A percentile compares a stretch with the other conserved stretches of the same genome.
These are phyloP conservation scores for Dolichotis patagonum DNA, from an alignment of 2,113 vertebrate genomes.

Conservation along the genomic window DNA sequence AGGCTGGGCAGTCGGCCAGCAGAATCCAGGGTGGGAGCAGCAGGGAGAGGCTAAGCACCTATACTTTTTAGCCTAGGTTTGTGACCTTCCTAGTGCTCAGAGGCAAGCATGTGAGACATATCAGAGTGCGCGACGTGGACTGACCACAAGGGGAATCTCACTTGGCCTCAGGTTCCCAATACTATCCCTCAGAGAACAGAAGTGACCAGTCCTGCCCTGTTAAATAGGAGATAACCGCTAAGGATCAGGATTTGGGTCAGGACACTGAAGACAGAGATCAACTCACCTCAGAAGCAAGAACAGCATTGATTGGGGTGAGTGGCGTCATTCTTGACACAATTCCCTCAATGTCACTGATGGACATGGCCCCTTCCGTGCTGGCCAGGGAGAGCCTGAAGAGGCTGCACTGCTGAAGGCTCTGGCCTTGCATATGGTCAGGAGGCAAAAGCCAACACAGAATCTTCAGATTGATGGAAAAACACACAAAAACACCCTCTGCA, in stretches of 20 bases:
- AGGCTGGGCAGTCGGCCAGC: background rate
- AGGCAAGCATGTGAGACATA: background rate
- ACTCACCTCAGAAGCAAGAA: constrained; percentile 67
- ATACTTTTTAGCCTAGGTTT: background rate
- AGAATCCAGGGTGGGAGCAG: background rate
- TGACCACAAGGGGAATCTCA: background rate
- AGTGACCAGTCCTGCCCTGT: background rate
- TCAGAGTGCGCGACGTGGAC: background rate
- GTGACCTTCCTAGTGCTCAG: background rate
- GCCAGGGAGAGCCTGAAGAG: background rate
- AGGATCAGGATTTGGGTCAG: constrained; percentile 60
- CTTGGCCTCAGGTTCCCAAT: background rate
- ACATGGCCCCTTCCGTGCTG: background rate
- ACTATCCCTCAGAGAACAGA: background rate
- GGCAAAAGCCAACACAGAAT: background rate
- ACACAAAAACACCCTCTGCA: background rate
- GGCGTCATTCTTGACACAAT: background rate
- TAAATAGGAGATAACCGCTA: constrained; percentile 21
- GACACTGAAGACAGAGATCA: constrained; percentile 31
- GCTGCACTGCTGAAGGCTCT: background rate
- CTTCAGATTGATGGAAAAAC: background rate
- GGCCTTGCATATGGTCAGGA: background rate
- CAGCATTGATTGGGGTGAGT: background rate
- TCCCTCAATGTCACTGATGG: background rate
- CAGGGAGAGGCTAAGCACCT: background rate